Evolutionary conservation across 2,113 vertebrate species (phyloP), one percentile per base, ranked within the genome.

Genomic region (Artemisiospiza belli): DNA sequence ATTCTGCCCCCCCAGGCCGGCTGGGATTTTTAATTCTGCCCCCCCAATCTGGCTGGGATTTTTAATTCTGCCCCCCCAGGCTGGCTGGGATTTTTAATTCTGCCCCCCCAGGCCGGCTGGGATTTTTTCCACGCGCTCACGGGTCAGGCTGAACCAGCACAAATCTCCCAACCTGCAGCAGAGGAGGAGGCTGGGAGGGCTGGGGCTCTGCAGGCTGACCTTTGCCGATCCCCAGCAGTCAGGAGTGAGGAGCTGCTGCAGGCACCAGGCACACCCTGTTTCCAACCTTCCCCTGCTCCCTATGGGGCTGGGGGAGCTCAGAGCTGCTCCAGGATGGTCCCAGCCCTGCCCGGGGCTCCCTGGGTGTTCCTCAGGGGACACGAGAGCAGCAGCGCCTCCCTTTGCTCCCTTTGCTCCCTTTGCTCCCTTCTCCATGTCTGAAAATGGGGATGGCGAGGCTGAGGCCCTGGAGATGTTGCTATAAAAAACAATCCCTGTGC

Each of bases 181-280:
- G 89, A 91, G 89, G 92, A 94, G 95, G 94, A 97, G 92, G 15
- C 80, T 81, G 95, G 95, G 92, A 97, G 93, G 85, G 74, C 70
- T 96, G 83, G 90, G 96, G 96, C 92, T 4, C 47, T 13, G 3
- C 6, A 92, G 59, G 72, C 82, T 93, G 95, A 95, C 94, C 93
- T 96, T 96, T 95, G 93, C 94, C 94, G 93, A 95, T 95, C 94
- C 94, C 64, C 96, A 52, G 96, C 94, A 86, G 37, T 90, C 68
- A 64, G 80, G 39, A 76, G 94, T 79, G 39, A 90, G 89, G 37
- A 85, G 88, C 61, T 70, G 17, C 96, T 86, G 80, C 37, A 39
- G 37, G 37, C 37, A 39, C 37, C 37, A 10, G 80, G 41, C 93
- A 90, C 93, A 27, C 89, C 90, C 44, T 83, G 12, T 52, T 93